phyloP scores from a whole-genome alignment of 2,797 vertebrate species.

The Manis pentadactyla region DNA sequence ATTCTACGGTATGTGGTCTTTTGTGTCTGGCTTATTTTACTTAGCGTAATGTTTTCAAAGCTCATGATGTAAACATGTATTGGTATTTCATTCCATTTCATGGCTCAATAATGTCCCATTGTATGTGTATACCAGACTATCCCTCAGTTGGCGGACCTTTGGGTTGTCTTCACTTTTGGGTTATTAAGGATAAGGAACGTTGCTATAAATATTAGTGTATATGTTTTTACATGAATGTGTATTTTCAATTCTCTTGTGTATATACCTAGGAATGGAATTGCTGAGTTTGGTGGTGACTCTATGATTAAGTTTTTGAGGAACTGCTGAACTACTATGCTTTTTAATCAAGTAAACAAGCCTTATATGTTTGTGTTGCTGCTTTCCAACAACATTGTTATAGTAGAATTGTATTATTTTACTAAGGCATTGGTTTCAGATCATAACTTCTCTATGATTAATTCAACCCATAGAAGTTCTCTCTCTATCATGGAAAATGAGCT shows the following conservation, averaged over 20 bases:
- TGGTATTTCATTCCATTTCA: neutral
- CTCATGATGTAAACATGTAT: neutral
- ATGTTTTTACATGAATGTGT: neutral
- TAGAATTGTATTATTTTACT: neutral
- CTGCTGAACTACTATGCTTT: neutral
- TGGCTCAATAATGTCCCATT: neutral
- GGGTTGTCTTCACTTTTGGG: neutral
- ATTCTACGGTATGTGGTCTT: neutral
- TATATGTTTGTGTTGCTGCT: constrained; percentile 2
- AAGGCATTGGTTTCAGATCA: constrained; percentile 14
- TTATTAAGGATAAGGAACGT: constrained; percentile 13
- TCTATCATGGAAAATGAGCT: constrained; percentile 11
- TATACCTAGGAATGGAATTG: neutral
- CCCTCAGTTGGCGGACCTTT: neutral
- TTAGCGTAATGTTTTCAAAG: constrained; percentile 23
- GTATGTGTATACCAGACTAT: neutral
- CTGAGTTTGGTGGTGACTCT: neutral
- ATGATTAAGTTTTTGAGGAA: neutral
- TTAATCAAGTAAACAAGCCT: constrained; percentile 15
- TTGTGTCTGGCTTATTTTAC: neutral
- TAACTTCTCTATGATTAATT: constrained; percentile 20
- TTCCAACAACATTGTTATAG: neutral
- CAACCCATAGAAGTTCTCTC: neutral
- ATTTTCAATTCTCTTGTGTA: constrained; percentile 12
- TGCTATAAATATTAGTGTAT: neutral